Evolutionary conservation across 2,797 vertebrate genomes (phyloP), one percentile per base, ranked within the genome.

Genomic region (Sebastes reedi): DNA sequence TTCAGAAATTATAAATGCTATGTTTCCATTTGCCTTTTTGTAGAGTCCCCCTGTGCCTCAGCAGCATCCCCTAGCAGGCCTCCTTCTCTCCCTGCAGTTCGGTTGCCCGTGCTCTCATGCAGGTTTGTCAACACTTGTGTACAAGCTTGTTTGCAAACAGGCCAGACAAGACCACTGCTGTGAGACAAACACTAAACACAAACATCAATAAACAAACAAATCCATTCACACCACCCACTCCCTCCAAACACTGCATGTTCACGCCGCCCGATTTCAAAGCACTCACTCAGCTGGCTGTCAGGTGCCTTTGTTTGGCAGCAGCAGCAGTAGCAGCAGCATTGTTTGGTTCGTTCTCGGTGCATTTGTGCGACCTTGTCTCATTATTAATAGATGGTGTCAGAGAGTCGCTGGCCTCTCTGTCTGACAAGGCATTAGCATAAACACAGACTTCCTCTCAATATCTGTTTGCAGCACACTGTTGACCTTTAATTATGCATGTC

Each of bases 191-290:
- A 93, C 79, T 81, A 87, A 92, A 93, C 93, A 94, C 77, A 94
- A 95, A 95, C 90, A 95, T 93, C 93, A 94, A 95, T 92, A 95
- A 91, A 94, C 93, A 95, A 94, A 95, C 92, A 95, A 95, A 94
- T 89, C 80, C 82, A 84, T 84, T 92, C 85, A 88, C 71, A 84
- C 85, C 70, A 69, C 27, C 61, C 20, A 14, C 50, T 76, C 73
- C 55, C 70, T 77, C 22, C 8, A 42, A 77, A 88, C 78, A 73
- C 62, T 46, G 55, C 39, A 25, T 67, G 67, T 85, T 85, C 89
- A 87, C 9, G 36, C 66, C 72, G 78, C 68, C 62, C 3, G 3
- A 85, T 89, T 89, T 75, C 79, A 65, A 6, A 81, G 87, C 88
- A 80, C 85, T 91, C 85, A 85, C 68, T 91, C 90, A 84, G 82